Base-by-base conservation (phyloP, 2,888 invertebrate genomes). In the Watsonalla binaria region DNA sequence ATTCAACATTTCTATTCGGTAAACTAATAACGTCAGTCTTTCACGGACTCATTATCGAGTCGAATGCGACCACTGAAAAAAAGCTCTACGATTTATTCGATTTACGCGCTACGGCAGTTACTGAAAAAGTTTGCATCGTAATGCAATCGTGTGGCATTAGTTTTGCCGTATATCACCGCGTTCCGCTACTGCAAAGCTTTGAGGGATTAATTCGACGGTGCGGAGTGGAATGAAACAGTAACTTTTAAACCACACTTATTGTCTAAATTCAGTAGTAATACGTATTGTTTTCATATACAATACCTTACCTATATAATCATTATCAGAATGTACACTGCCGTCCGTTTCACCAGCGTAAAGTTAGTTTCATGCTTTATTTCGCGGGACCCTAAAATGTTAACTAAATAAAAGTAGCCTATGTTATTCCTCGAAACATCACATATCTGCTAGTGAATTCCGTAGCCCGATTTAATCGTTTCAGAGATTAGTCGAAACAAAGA, bases 81-180 rank as follows among this genome's bases (percentile, higher is more conserved):
- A 11, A 8, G 62, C 79, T 74, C 64, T 65, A 67, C 80, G 78
- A 85, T 86, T 84, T 86, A 85, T 85, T 74, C 81, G 80, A 84
- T 86, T 83, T 81, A 74, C 78, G 74, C 66, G 66, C 68, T 69
- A 72, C 74, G 72, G 74, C 80, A 77, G 84, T 82, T 87, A 80
- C 84, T 87, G 86, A 86, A 89, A 90, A 90, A 90, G 82, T 87
- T 89, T 84, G 83, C 85, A 83, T 86, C 84, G 87, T 86, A 87
- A 86, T 85, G 86, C 87, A 84, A 86, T 90, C 86, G 78, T 72
- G 78, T 66, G 79, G 89, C 81, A 88, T 90, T 89, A 89, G 86
- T 85, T 86, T 79, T 74, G 78, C 78, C 83, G 82, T 90, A 84
- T 88, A 87, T 90, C 89, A 90, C 80, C 68, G 72, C 74, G 72